Conservation (phyloP, 1,140 invertebrate species). For the Conus betulinus region DNA sequence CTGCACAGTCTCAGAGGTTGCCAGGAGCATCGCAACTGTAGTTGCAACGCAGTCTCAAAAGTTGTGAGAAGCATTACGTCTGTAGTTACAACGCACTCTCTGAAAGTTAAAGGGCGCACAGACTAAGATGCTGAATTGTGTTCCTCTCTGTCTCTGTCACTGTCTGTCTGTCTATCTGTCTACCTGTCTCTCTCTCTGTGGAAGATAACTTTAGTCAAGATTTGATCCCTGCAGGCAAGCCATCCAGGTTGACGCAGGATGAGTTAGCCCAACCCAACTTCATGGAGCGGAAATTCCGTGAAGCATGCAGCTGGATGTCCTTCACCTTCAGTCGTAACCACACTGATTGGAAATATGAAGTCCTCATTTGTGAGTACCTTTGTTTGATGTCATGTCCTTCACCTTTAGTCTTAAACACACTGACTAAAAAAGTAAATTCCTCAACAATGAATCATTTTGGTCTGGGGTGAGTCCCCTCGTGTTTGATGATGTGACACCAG, state of each 20-base stretch:
- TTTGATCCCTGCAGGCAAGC: conserved; percentile 63
- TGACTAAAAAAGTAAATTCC: too few species aligned
- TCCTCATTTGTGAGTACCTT: conserved; percentile 71
- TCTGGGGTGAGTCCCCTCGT: too few species aligned
- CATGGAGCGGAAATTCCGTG: conserved; percentile 69
- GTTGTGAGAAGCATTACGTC: too few species aligned
- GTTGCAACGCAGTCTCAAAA: too few species aligned
- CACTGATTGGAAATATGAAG: conserved; percentile 74
- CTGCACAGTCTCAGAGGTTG: too few species aligned
- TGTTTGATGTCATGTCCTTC: background rate
- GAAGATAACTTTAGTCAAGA: too few species aligned
- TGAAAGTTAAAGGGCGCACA: too few species aligned
- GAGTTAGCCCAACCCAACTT: conserved; percentile 59
- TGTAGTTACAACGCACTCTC: too few species aligned
- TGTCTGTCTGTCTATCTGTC: background rate
- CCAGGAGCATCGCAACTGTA: too few species aligned
- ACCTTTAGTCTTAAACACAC: background rate
- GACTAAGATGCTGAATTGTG: too few species aligned
- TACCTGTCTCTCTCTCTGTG: background rate
- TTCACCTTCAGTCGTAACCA: conserved; percentile 73
- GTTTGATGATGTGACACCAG: too few species aligned
- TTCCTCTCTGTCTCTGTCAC: background rate
- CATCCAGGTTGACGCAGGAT: conserved; percentile 61
- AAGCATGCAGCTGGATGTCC: conserved; percentile 73
- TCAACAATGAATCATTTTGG: too few species aligned